These are phyloP conservation scores for Proctacanthus coquilletti DNA, from an alignment of 1,140 invertebrate species.

Conservation along the genomic window DNA sequence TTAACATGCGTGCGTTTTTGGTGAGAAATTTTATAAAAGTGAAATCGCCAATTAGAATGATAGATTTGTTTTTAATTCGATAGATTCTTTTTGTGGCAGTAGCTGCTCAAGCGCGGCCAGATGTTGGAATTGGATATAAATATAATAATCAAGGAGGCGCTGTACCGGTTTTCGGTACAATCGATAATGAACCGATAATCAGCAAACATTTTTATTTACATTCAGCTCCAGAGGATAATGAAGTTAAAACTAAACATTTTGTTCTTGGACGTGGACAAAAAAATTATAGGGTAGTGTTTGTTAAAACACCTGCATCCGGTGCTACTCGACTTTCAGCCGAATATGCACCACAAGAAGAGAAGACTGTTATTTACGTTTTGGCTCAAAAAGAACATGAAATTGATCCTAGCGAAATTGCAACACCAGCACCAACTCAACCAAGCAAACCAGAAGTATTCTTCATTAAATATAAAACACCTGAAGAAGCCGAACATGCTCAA, in stretches of 20 bases:
- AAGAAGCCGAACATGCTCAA: slow-evolving; percentile 29
- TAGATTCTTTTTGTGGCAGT: too few species aligned
- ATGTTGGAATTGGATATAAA: too few species aligned
- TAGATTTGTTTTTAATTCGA: too few species aligned
- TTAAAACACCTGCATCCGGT: slow-evolving; percentile 58
- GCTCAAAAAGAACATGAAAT: slow-evolving; percentile 51
- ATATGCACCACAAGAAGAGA: slow-evolving; percentile 49
- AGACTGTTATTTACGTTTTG: slow-evolving; percentile 72
- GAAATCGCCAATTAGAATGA: too few species aligned
- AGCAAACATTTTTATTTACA: slow-evolving; percentile 28
- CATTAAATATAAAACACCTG: slow-evolving; percentile 56
- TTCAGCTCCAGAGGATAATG: slow-evolving; percentile 24
- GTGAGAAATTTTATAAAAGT: too few species aligned
- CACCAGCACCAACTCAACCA: slow-evolving; percentile 52
- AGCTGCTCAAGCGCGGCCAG: too few species aligned
- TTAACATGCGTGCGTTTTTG: too few species aligned
- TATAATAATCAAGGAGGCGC: too few species aligned
- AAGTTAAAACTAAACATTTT: slow-evolving; percentile 17
- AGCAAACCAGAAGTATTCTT: slow-evolving; percentile 62
- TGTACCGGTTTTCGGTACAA: too few species aligned
- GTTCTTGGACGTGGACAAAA: slow-evolving; percentile 45
- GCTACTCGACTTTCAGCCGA: slow-evolving; percentile 34
- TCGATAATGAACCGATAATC: slow-evolving; percentile 27
- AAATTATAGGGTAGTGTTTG: slow-evolving; percentile 77
- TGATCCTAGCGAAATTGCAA: slow-evolving; percentile 50